These are phyloP conservation scores for Macquaria ambigua DNA, from an alignment of 2,113 vertebrate genomes.

Conservation along the genomic window DNA sequence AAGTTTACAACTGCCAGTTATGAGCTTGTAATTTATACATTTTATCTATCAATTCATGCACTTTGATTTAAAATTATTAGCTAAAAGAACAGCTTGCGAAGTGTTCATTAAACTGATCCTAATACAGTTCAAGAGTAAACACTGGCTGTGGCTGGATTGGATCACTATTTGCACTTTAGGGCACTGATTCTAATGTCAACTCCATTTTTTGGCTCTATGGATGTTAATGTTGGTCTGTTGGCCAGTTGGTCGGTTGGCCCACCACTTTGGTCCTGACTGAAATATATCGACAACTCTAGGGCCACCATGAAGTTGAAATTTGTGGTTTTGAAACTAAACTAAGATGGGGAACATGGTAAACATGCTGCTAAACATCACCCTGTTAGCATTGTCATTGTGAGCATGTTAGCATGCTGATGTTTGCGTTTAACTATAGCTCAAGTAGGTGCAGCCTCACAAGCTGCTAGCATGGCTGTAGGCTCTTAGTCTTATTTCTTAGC, in stretches of 20 bases:
- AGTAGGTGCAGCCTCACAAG: not conserved
- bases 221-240: not conserved
- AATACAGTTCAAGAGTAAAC: constrained; percentile 8
- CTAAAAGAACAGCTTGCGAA: not conserved
- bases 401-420: not conserved
- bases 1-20: not conserved
- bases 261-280: not conserved
- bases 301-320: not conserved
- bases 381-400: not conserved
- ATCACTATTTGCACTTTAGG: not conserved
- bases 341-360: not conserved
- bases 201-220: constrained; percentile 3
- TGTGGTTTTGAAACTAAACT: not conserved
- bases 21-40: not conserved
- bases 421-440: not conserved
- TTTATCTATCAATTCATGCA: not conserved
- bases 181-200: not conserved
- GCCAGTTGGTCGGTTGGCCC: not conserved
- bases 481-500: not conserved
- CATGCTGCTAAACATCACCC: not conserved
- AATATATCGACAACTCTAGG: not conserved
- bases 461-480: not conserved
- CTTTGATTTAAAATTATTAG: not conserved
- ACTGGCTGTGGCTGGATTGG: constrained; percentile 10
- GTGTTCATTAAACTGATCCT: not conserved